Evolutionary conservation across 1,140 invertebrate species (phyloP).

Genomic region (Carcinoscorpius rotundicauda): DNA sequence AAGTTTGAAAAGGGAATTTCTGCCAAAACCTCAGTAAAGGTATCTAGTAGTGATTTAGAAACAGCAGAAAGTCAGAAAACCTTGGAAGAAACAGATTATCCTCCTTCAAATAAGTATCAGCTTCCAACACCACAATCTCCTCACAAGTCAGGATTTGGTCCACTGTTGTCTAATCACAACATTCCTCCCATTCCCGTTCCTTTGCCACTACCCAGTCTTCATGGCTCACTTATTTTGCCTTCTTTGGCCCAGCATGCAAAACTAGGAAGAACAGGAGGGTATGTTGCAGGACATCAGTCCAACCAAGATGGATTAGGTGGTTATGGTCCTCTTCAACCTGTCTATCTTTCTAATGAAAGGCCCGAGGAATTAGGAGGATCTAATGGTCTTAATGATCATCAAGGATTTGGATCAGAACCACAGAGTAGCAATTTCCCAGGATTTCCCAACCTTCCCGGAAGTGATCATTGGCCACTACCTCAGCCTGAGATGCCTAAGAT

Average conservation of each 20-base stretch:
- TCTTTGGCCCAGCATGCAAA: background rate
- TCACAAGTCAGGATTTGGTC: background rate
- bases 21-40: background rate
- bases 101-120: too few relatives aligned
- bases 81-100: background rate
- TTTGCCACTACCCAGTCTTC: background rate
- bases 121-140: background rate
- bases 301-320: background rate
- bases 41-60: background rate
- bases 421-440: constrained; percentile 18
- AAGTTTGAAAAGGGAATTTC: background rate
- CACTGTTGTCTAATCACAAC: background rate
- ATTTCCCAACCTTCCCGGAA: constrained; percentile 17
- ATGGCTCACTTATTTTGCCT: background rate
- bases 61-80: background rate
- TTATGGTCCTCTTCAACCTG: background rate
- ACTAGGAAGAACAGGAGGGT: background rate
- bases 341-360: background rate
- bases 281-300: background rate
- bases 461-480: constrained; percentile 25
- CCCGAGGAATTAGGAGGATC: background rate
- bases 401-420: constrained; percentile 14
- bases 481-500: constrained; percentile 29
- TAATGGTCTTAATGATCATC: constrained; percentile 1
- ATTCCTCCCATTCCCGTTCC: background rate